These are phyloP conservation scores for Helostoma temminkii DNA, from an alignment of 2,797 vertebrate genomes.

Conservation along the genomic window DNA sequence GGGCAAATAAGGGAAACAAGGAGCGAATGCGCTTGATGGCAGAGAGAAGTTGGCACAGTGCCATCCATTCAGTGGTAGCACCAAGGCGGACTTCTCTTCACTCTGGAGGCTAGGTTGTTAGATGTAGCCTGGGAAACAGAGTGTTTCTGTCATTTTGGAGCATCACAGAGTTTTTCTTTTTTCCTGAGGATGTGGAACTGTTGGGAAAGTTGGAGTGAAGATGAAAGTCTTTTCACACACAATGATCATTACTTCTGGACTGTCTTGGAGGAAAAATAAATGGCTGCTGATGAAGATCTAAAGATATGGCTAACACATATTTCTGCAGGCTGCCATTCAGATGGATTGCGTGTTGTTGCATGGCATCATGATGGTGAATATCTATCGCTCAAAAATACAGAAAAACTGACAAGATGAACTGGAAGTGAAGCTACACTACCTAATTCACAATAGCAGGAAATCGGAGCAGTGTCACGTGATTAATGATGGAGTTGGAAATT, in stretches of 20 bases:
- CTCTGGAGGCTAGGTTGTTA: conserved; percentile 88
- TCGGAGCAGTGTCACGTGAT: conserved; percentile 30
- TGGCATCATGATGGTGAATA: conserved; percentile 40
- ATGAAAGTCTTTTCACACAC: conserved; percentile 36
- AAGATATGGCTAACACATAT: conserved; percentile 30
- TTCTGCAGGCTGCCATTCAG: conserved; percentile 26
- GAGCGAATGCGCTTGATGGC: conserved; percentile 97
- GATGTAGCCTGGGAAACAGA: conserved; percentile 85
- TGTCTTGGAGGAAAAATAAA: conserved; percentile 52
- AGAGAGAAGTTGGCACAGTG: conserved; percentile 96
- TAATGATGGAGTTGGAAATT: conserved; percentile 37
- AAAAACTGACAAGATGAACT: conserved; percentile 46
- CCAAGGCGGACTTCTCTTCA: conserved; percentile 90
- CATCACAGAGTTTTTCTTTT: conserved; percentile 36
- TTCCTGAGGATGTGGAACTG: conserved; percentile 33
- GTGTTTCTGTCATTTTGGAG: conserved; percentile 76
- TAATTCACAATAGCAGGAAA: conserved; percentile 29
- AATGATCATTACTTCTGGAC: conserved; percentile 40
- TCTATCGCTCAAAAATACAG: conserved; percentile 27
- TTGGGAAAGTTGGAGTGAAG: conserved; percentile 50
- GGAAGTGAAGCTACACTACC: conserved; percentile 50
- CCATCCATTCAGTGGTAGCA: conserved; percentile 99
- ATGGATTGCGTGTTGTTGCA: conserved; percentile 46
- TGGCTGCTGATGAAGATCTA: conserved; percentile 59
- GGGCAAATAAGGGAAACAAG: conserved; percentile 92